These are phyloP conservation scores for Helleia helle DNA, from an alignment of 2,888 invertebrate species.

Conservation along the genomic window DNA sequence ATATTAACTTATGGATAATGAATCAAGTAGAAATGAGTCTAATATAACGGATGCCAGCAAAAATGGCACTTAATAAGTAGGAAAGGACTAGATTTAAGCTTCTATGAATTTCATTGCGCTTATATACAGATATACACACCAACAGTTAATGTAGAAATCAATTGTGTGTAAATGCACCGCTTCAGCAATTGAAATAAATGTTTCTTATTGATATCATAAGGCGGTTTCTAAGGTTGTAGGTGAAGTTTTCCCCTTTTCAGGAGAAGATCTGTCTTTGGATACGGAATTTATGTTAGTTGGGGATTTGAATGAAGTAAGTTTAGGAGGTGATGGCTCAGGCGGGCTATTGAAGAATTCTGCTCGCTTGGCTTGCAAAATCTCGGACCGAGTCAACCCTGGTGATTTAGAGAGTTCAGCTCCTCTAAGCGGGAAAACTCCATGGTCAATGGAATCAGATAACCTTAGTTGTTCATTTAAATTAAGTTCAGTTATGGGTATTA, in stretches of 20 bases:
- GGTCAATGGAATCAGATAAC: slow-evolving; percentile 38
- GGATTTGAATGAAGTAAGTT: slow-evolving; percentile 53
- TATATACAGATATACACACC: slow-evolving; percentile 31
- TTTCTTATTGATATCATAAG: slow-evolving; percentile 57
- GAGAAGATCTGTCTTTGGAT: slow-evolving; percentile 41
- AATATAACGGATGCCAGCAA: slow-evolving; percentile 39
- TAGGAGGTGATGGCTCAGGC: slow-evolving; percentile 51
- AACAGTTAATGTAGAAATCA: slow-evolving; percentile 22
- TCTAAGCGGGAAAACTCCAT: slow-evolving; percentile 64
- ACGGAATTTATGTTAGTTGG: slow-evolving; percentile 29
- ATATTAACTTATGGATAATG: slow-evolving; percentile 26
- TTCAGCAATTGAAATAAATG: slow-evolving; percentile 25
- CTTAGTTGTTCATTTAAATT: slow-evolving; percentile 40
- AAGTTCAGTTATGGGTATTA: slow-evolving; percentile 58
- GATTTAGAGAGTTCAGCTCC: slow-evolving; percentile 47
- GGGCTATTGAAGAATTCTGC: slow-evolving; percentile 72
- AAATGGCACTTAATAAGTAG: slow-evolving; percentile 55
- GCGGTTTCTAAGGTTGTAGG: slow-evolving; percentile 77
- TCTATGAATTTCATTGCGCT: slow-evolving; percentile 57
- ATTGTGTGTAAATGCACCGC: slow-evolving; percentile 45
- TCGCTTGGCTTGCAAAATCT: slow-evolving; percentile 75
- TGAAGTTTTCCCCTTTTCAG: slow-evolving; percentile 51
- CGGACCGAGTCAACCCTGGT: slow-evolving; percentile 53
- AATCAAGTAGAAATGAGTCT: slow-evolving; percentile 37
- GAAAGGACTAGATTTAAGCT: slow-evolving; percentile 71